Percentiles rank a stretch among this genome's conserved stretches.
Evolutionary conservation across 2,797 vertebrate species (phyloP).

Genomic region (Artibeus jamaicensis): DNA sequence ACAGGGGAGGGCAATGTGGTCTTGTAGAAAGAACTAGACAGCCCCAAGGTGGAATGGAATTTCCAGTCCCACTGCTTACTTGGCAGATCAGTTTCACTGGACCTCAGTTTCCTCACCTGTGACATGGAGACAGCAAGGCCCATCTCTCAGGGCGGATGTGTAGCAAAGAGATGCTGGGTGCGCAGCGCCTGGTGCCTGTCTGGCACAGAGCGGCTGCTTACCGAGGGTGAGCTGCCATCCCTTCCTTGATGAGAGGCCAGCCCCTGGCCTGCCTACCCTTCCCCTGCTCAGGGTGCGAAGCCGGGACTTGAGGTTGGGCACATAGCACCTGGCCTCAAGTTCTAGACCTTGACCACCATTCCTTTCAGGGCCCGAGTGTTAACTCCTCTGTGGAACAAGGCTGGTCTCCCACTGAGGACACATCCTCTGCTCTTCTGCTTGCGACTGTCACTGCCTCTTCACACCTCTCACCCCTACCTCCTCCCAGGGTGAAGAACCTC

Average conservation of each 20-base stretch:
- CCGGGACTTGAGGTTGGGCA: neutral
- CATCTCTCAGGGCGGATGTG: rapidly evolving
- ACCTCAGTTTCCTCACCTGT: neutral
- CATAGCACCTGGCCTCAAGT: rapidly evolving
- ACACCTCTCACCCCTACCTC: neutral
- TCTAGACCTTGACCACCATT: neutral
- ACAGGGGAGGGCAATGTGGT: rapidly evolving
- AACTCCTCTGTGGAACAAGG: neutral
- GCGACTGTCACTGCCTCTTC: neutral
- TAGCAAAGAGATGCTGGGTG: neutral
- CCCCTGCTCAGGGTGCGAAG: no score
- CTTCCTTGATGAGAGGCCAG: neutral
- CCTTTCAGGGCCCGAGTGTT: neutral
- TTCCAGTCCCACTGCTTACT: neutral
- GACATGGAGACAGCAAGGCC: neutral
- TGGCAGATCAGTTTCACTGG: rapidly evolving
- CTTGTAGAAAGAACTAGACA: neutral
- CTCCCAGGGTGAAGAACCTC: neutral
- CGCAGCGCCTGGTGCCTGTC: rapidly evolving
- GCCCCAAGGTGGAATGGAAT: neutral
- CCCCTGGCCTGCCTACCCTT: neutral
- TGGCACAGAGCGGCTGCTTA: neutral
- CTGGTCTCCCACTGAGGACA: neutral
- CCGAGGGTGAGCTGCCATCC: neutral
- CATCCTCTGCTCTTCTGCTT: neutral